Conservation (phyloP, 2,797 vertebrate genomes). For the Pangasius krempfi region DNA sequence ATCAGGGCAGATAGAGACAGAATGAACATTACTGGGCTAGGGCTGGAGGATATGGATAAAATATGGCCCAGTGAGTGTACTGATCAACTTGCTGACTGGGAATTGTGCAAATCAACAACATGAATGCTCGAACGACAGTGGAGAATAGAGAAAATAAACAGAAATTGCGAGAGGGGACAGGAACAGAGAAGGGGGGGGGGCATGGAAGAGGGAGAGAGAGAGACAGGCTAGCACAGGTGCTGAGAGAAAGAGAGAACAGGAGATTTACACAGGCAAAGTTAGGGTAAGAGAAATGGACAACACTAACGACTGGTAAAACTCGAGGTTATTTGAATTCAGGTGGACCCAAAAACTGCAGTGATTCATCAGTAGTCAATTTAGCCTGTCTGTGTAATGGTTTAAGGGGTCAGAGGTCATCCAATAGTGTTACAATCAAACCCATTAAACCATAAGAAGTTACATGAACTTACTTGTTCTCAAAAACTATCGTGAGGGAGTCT, state of each 20-base stretch:
- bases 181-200: neutral
- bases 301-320: neutral
- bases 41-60: neutral
- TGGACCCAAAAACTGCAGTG: neutral
- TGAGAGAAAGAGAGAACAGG: slow-evolving; percentile 47
- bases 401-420: neutral
- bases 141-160: neutral
- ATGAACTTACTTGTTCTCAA: slow-evolving; percentile 92
- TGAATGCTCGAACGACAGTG: neutral
- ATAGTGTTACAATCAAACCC: neutral
- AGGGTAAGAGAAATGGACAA: neutral
- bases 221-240: slow-evolving; percentile 63
- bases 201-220: neutral
- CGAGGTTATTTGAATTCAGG: neutral
- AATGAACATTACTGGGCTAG: slow-evolving; percentile 25
- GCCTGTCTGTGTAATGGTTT: too few relatives aligned
- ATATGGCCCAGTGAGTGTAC: neutral
- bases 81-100: neutral
- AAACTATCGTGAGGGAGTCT: slow-evolving; percentile 90
- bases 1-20: slow-evolving; percentile 66
- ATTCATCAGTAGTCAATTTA: neutral
- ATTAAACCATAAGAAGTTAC: neutral
- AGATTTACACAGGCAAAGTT: neutral
- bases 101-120: neutral
- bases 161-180: neutral